phyloP scores from a whole-genome alignment of 2,113 vertebrate genomes.

The Grus americana region DNA sequence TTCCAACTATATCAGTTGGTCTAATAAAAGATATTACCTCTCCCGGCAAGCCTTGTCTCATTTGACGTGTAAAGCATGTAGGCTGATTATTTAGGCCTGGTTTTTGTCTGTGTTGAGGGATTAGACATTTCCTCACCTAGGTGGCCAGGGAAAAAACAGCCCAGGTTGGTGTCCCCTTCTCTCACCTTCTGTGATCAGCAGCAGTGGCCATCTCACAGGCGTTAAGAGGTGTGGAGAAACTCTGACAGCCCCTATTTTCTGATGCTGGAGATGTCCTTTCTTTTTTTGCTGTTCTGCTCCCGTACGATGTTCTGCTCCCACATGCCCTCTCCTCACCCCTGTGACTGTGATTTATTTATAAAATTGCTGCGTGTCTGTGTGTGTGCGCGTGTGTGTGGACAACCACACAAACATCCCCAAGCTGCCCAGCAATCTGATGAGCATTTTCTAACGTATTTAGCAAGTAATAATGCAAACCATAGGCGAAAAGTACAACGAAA shows the following conservation, averaged over 20 bases:
- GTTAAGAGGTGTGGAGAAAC: background rate
- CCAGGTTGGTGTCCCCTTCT: background rate
- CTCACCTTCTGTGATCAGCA: background rate
- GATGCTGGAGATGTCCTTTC: background rate
- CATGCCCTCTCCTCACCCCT: conserved; percentile 27
- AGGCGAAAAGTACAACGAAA: background rate
- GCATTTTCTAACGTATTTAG: conserved; percentile 39
- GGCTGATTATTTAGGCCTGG: background rate
- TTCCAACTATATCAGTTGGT: background rate
- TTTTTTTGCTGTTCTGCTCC: background rate
- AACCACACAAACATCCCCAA: conserved; percentile 38
- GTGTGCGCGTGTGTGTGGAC: background rate
- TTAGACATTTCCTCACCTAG: background rate
- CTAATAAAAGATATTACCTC: conserved; percentile 47
- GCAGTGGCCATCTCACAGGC: background rate
- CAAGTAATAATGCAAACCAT: conserved; percentile 28
- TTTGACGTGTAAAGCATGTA: background rate
- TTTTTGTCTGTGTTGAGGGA: background rate
- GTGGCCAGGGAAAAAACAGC: background rate
- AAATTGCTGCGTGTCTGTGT: background rate
- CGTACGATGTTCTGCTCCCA: background rate
- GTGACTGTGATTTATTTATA: conserved; percentile 52
- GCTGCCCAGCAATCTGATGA: conserved; percentile 14
- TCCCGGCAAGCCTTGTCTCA: background rate
- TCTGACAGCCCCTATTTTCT: background rate